A percentile compares a stretch with the other conserved stretches of the same genome.
Conservation (phyloP, 2,888 invertebrate species). For the Rotaria macrura region DNA sequence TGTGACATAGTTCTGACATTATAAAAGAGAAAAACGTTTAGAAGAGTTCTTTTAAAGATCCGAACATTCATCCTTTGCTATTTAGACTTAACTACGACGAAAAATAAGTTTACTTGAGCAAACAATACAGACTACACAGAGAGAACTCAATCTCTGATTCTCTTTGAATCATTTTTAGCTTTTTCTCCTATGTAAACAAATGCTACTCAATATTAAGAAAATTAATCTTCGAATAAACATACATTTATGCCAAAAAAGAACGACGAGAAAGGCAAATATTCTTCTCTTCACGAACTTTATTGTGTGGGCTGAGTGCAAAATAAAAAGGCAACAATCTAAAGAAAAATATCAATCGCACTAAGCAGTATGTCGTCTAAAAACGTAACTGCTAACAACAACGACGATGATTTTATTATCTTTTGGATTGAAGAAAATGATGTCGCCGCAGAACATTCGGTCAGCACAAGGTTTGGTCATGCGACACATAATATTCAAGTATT, state of each 20-base stretch:
- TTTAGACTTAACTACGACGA: too few species aligned
- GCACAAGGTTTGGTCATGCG: neutral
- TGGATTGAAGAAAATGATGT: neutral
- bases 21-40: too few species aligned
- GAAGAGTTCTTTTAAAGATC: too few species aligned
- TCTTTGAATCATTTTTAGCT: too few species aligned
- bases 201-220: neutral
- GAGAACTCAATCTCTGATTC: too few species aligned
- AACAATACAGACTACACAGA: too few species aligned
- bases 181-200: too few species aligned
- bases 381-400: neutral
- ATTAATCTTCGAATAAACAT: neutral
- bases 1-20: too few species aligned
- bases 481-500: neutral
- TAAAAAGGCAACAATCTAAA: neutral
- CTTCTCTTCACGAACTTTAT: neutral
- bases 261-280: neutral
- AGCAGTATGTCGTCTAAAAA: neutral
- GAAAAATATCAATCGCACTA: neutral
- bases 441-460: neutral
- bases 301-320: neutral
- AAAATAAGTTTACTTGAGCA: too few species aligned
- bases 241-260: neutral
- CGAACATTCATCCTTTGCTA: too few species aligned
- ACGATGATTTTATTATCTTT: neutral